Base-by-base conservation (phyloP, 2,113 vertebrate species). In the Pseudopipra pipra region DNA sequence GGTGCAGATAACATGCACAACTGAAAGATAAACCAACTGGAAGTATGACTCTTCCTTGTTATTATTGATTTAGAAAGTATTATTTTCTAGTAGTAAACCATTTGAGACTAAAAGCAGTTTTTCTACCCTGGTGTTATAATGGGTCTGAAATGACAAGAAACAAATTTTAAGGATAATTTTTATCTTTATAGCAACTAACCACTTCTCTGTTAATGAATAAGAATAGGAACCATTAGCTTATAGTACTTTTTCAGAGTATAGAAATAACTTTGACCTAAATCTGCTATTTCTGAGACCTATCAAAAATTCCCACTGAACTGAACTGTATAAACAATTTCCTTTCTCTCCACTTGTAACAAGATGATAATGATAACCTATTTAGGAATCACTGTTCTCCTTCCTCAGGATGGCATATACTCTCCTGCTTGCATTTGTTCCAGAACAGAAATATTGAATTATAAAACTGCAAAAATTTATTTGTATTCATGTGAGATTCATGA, bases 251-350 rank as follows among this genome's bases (percentile, higher is more conserved):
- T 82, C 44, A 71, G 37, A 73, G 13, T 37, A 54, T 76, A 85
- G 74, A 82, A 87, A 94, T 78, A 87, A 87, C 44, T 37, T 79
- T 90, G 72, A 78, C 65, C 77, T 93, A 71, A 75, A 89, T 87
- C 35, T 84, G 13, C 56, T 77, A 23, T 56, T 87, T 81, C 71
- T 75, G 37, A 15, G 78, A 85, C 12, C 21, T 67, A 61, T 72
- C 59, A 72, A 65, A 83, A 75, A 61, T 47, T 72, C 31, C 30
- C 2, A 1, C 41, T 89, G 46, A 90, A 71, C 31, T 75, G 27
- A 85, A 92, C 12, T 61, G 52, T 30, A 1, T 49, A 87, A 87
- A 31, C 16, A 61, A 35, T 47, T 56, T 88, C 16, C 24, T 85
- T 82, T 83, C 46, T 77, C 41, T 43, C 12, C 12, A 51, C 44